A percentile compares a stretch with the other conserved stretches of the same genome.
Conservation (phyloP, 2,888 invertebrate species). For the Pelosia muscerda region DNA sequence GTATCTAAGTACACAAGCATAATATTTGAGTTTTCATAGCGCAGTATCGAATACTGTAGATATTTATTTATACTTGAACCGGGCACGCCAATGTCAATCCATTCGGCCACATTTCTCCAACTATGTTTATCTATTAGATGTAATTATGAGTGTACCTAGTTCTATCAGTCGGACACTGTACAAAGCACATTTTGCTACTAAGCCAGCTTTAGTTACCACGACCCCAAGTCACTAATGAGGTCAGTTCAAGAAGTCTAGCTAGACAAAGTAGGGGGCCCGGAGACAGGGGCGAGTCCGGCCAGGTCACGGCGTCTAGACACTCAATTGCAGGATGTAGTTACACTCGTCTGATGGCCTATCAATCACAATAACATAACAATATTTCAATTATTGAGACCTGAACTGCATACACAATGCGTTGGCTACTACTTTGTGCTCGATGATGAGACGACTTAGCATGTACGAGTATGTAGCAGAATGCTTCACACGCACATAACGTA, state of each 20-base stretch:
- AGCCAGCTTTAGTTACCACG: neutral
- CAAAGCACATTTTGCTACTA: neutral
- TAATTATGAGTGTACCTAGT: neutral
- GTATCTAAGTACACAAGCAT: no score
- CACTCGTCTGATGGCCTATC: constrained; percentile 24
- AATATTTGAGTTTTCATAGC: no score
- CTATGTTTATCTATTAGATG: neutral
- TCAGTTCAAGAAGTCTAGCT: neutral
- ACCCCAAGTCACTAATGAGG: neutral
- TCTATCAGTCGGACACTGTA: neutral
- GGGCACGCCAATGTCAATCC: no score
- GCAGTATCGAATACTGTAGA: no score
- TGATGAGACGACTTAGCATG: neutral
- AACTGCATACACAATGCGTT: constrained; percentile 16
- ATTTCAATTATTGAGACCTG: constrained; percentile 32
- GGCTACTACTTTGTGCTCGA: neutral
- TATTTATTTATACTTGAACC: no score
- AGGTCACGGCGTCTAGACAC: constrained; percentile 46
- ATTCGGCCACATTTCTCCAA: neutral
- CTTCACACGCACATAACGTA: neutral
- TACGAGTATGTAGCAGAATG: neutral
- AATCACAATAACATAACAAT: constrained; percentile 45
- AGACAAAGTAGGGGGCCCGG: neutral
- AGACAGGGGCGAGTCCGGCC: neutral
- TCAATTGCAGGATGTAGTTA: constrained; percentile 53